These are phyloP conservation scores for Parus major DNA, from an alignment of 2,113 vertebrate genomes.

Conservation along the genomic window DNA sequence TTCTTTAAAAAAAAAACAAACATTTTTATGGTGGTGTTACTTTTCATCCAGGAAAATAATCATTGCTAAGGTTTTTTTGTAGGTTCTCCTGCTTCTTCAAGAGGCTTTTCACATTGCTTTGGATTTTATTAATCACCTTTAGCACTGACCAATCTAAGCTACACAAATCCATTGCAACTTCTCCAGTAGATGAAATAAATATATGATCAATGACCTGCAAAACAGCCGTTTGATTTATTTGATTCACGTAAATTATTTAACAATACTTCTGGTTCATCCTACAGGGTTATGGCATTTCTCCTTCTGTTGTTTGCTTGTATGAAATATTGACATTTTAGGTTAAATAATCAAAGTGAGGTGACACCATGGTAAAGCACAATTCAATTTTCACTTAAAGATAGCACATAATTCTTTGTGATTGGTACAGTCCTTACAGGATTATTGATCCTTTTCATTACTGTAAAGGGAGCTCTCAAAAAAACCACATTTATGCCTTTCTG, in stretches of 20 bases:
- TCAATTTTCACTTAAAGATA: slow-evolving; percentile 81
- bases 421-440: slow-evolving; percentile 69
- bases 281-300: slow-evolving; percentile 13
- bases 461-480: slow-evolving; percentile 69
- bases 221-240: slow-evolving; percentile 45
- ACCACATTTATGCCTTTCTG: slow-evolving; percentile 62
- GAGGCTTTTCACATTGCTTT: slow-evolving; percentile 21
- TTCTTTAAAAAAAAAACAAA: fast-evolving
- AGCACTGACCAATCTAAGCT: neutral
- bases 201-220: slow-evolving; percentile 48
- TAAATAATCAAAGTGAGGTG: slow-evolving; percentile 79
- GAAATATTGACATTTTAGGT: slow-evolving; percentile 73
- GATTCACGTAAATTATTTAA: slow-evolving; percentile 18
- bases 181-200: slow-evolving; percentile 30
- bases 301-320: slow-evolving; percentile 51
- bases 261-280: slow-evolving; percentile 43
- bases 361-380: slow-evolving; percentile 72
- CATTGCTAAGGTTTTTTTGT: neutral
- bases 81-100: neutral
- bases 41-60: neutral
- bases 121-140: slow-evolving; percentile 44
- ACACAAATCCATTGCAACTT: neutral
- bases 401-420: slow-evolving; percentile 73
- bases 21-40: neutral
- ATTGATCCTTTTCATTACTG: slow-evolving; percentile 76